Conservation (phyloP, 2,113 vertebrate species). For the Cinclus mexicanus region DNA sequence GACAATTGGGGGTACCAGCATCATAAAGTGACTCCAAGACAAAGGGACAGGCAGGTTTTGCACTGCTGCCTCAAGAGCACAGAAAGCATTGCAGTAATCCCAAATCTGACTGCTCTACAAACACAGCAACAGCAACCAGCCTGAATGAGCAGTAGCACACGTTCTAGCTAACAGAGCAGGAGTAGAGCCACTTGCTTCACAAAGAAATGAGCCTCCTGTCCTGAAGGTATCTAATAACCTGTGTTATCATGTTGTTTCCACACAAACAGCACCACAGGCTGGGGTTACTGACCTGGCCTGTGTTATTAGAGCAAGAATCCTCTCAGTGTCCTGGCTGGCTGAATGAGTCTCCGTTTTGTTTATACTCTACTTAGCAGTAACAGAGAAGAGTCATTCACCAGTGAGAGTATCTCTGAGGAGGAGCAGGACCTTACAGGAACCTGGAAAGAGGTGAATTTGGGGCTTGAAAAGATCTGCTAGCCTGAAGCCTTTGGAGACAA, state of each 20-base stretch:
- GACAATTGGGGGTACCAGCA: no score
- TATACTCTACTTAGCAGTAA: not conserved
- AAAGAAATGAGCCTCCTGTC: not conserved
- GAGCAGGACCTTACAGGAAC: not conserved
- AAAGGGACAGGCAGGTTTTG: not conserved
- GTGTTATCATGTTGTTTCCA: not conserved
- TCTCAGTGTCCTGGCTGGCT: not conserved
- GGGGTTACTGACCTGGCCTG: not conserved
- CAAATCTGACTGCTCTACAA: fast-evolving
- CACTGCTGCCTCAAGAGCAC: not conserved
- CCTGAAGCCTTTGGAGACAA: not conserved
- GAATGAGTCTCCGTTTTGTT: not conserved
- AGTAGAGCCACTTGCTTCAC: not conserved
- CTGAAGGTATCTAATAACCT: not conserved
- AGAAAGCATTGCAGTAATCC: fast-evolving
- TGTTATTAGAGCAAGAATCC: fast-evolving
- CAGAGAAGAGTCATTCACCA: not conserved
- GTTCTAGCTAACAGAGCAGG: not conserved
- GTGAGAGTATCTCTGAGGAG: not conserved
- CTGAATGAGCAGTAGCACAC: not conserved
- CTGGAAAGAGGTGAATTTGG: not conserved
- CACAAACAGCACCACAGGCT: not conserved
- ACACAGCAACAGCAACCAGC: not conserved
- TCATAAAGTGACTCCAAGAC: no score
- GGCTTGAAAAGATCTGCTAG: not conserved